phyloP scores from a whole-genome alignment of 2,888 invertebrate species.

The Prosopocoilus inquinatus region DNA sequence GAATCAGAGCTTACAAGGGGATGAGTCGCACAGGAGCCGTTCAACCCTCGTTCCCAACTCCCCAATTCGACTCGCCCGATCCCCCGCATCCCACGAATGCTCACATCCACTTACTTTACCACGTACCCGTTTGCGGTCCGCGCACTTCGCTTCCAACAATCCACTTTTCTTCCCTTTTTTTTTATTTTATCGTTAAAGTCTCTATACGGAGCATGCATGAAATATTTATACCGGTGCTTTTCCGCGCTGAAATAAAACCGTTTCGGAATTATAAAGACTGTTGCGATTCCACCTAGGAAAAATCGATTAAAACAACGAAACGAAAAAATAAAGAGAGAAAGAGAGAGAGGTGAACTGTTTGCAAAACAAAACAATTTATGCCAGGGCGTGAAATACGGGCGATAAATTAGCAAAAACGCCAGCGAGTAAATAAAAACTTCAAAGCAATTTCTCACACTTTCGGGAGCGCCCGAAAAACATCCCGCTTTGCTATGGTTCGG shows the following conservation, averaged over 20 bases:
- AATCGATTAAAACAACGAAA: not conserved
- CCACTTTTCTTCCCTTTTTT: conserved; percentile 23
- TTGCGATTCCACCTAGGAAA: not conserved
- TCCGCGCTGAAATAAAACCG: not conserved
- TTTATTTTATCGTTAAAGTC: conserved; percentile 27
- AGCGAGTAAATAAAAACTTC: conserved; percentile 4
- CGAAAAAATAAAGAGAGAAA: not conserved
- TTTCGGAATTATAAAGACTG: too few species aligned
- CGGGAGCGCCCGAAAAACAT: conserved; percentile 24
- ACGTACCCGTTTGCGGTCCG: conserved; percentile 24
- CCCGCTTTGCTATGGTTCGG: conserved; percentile 31
- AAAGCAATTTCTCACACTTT: conserved; percentile 1
- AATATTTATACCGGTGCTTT: not conserved
- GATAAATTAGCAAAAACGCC: conserved; percentile 4
- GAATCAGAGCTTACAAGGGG: conserved; percentile 37
- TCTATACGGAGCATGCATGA: conserved; percentile 16
- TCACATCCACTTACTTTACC: conserved; percentile 42
- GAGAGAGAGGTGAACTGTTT: too few species aligned
- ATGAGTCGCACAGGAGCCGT: conserved; percentile 36
- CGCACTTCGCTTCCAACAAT: conserved; percentile 15
- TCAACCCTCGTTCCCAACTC: conserved; percentile 31
- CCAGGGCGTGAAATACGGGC: not conserved
- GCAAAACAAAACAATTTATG: not conserved
- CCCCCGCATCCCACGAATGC: conserved; percentile 22
- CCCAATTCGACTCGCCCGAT: not conserved